Evolutionary conservation across 92 coral and sea anemone genomes (phyloP).

Genomic region (Pocillopora grandis): DNA sequence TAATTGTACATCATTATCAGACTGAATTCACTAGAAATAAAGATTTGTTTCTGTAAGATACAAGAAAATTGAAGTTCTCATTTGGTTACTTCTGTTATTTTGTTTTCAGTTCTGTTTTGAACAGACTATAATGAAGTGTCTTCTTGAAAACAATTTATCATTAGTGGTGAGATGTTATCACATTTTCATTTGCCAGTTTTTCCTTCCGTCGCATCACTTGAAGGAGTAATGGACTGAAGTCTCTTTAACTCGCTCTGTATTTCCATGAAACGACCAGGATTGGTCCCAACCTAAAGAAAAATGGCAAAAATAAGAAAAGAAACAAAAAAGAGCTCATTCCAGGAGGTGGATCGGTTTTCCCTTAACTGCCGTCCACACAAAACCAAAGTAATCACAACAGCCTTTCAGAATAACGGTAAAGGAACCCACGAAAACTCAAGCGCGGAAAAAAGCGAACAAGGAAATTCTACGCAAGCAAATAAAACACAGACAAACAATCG

Average conservation of each 20-base stretch:
- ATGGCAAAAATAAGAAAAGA: background rate
- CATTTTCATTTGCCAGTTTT: slow-evolving; percentile 9
- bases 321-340: background rate
- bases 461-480: no score
- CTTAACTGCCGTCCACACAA: no score
- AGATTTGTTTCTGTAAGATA: background rate
- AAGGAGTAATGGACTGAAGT: slow-evolving; percentile 39
- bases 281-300: slow-evolving; percentile 23
- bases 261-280: slow-evolving; percentile 9
- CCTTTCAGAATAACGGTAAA: no score
- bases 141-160: background rate
- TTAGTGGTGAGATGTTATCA: no score
- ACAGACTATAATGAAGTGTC: no score
- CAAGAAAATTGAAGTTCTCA: background rate
- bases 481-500: background rate
- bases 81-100: background rate
- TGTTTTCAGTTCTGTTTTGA: background rate
- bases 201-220: slow-evolving; percentile 34
- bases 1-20: no score
- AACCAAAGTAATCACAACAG: no score
- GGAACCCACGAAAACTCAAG: no score
- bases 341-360: background rate
- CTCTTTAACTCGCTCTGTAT: slow-evolving; percentile 43
- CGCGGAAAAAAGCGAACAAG: no score
- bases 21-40: background rate